Evolutionary conservation across 1,140 invertebrate species (phyloP), one percentile per base, ranked within the genome.

Genomic region (Orius insidiosus): DNA sequence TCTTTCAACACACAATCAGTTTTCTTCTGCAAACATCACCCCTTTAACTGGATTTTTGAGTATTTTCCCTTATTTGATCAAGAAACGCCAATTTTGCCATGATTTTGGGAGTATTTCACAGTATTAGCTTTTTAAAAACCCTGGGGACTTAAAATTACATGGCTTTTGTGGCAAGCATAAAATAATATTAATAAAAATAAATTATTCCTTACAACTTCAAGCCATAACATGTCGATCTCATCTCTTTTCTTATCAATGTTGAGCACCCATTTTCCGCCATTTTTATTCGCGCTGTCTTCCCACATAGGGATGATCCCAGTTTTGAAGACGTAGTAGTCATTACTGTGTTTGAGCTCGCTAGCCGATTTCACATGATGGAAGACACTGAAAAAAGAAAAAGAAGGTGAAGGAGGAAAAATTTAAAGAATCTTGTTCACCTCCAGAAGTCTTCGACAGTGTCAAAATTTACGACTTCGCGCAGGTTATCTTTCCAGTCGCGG

Each of bases 241-340:
- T 62, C 63, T 57, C 88, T 73, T 56, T 80, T 80, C 61, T 78
- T 86, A 37, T 87, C 82, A 45, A 94, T 71, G 60, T 75, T 87
- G 52, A 98, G 81, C 5, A 98, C 67, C 94, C 95, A 98, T 54
- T 92, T 71, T 35, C 94, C 94, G 32, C 94, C 94, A 61, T 76
- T 72, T 59, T 86, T 85, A 59, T 87, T 89, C 15, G 76, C 74
- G 45, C 75, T 73, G 67, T 98, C 94, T 68, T 98, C 95, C 94
- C 94, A 98, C 92, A 96, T 97, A 2, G 94, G 94, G 52, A 82
- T 78, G 54, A 97, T 87, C 9, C 88, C 90, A 63, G 87, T 76
- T 68, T 96, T 96, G 64, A 98, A 98, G 46, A 98, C 71, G 11
- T 87, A 93, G 65, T 97, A 98, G 62, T 97, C 93, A 64, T 83